phyloP scores from a whole-genome alignment of 2,888 invertebrate genomes.

The Apodemia zela region DNA sequence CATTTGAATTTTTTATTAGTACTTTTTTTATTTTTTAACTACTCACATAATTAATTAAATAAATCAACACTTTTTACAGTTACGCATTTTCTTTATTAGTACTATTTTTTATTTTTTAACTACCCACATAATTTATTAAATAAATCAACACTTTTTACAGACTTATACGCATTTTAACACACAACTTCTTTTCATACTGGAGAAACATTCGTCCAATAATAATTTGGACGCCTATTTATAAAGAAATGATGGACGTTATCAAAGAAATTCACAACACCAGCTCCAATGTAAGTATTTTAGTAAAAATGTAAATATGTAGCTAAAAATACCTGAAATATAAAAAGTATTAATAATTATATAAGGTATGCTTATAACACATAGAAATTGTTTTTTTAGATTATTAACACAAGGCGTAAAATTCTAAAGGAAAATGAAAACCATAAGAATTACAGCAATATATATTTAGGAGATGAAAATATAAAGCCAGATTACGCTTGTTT shows the following conservation, averaged over 20 bases:
- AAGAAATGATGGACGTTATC: slow-evolving; percentile 38
- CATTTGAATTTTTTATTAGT: too few relatives aligned
- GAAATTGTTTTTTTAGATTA: slow-evolving; percentile 32
- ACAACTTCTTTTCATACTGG: slow-evolving; percentile 44
- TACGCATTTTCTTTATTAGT: too few relatives aligned
- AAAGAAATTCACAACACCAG: slow-evolving; percentile 35
- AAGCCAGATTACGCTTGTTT: slow-evolving; percentile 35
- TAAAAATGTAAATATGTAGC: too few relatives aligned
- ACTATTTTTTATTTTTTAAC: too few relatives aligned
- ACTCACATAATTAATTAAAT: too few relatives aligned
- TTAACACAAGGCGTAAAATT: slow-evolving; percentile 34
- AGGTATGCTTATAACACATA: too few relatives aligned
- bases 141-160: slow-evolving; percentile 30
- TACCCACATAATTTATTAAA: too few relatives aligned
- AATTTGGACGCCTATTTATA: slow-evolving; percentile 36
- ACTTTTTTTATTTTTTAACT: too few relatives aligned
- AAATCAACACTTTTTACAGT: slow-evolving; percentile 30
- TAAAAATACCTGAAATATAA: too few relatives aligned
- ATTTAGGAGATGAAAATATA: slow-evolving; percentile 17
- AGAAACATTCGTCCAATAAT: slow-evolving; percentile 38
- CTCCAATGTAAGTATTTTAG: slow-evolving; percentile 31
- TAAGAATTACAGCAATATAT: slow-evolving; percentile 32
- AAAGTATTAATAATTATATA: too few relatives aligned
- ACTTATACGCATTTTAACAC: slow-evolving; percentile 36
- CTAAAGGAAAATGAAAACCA: slow-evolving; percentile 35